Evolutionary conservation across 2,113 vertebrate genomes (phyloP).

Genomic region (Meleagris gallopavo): DNA sequence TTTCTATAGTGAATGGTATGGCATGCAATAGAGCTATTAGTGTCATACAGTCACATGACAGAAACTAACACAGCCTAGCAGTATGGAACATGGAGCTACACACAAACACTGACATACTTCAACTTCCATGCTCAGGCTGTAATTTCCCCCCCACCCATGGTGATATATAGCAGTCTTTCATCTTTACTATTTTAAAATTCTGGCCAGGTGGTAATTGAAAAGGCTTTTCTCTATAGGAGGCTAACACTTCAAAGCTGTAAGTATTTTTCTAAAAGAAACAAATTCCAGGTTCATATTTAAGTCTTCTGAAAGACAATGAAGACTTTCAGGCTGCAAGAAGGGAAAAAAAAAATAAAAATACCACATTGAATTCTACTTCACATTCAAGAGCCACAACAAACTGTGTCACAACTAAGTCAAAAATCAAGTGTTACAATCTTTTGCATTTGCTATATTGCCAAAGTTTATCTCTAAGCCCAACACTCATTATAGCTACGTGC

Average conservation of each 20-base stretch:
- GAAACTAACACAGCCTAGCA: not conserved
- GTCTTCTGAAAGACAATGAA: not conserved
- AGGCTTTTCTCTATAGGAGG: not conserved
- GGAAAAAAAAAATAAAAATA: not conserved
- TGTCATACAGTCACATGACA: not conserved
- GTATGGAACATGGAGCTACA: not conserved
- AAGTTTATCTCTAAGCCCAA: not conserved
- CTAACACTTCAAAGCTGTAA: not conserved
- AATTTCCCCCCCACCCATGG: not conserved
- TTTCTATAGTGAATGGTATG: fast-evolving
- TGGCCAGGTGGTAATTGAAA: not conserved
- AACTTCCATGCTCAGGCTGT: not conserved
- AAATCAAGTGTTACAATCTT: not conserved
- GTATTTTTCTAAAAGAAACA: not conserved
- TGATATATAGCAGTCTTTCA: not conserved
- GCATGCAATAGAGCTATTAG: not conserved
- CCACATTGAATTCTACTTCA: not conserved
- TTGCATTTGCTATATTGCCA: not conserved
- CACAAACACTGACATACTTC: not conserved
- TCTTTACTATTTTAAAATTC: not conserved
- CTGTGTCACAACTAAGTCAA: not conserved
- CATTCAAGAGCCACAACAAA: not conserved
- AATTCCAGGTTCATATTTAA: not conserved
- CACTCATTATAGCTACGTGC: not conserved
- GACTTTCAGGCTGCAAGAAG: not conserved